Base-by-base conservation (phyloP, 1,140 invertebrate genomes). In the Aleiodes sp. region DNA sequence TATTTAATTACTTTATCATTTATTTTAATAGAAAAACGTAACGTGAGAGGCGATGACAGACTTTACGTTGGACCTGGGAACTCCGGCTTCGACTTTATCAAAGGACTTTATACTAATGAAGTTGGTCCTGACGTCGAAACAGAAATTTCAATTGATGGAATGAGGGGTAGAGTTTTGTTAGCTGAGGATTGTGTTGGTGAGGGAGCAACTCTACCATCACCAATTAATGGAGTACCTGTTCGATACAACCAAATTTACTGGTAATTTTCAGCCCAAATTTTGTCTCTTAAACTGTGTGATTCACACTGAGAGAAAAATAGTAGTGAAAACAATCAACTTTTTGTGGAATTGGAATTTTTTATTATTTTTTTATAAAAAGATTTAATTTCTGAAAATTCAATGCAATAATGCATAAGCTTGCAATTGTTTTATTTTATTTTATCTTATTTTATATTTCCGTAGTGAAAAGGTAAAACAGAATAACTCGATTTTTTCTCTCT, bases 61-160 rank as follows among this genome's bases (percentile, higher is more conserved):
- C 80, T 97, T 31, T 98, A 97, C 84, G 89, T 97, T 35, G 88
- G 90, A 4, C 85, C 88, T 0, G 86, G 85, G 10, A 94, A 96
- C 84, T 78, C 82, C 6, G 89, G 91, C 14, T 94, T 91, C 81
- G 85, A 90, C 39, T 90, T 92, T 75, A 78, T 97, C 41, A 88
- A 89, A 68, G 90, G 88, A 33, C 80, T 97, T 2, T 95, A 94
- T 82, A 81, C 84, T 14, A 88, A 88, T 70, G 82, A 86, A 66
- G 73, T 88, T 3, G 87, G 88, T 56, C 80, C 78, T 1, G 84
- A 89, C 62, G 76, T 76, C 6, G 89, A 90, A 74, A 86, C 85
- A 37, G 80, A 88, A 24, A 82, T 90, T 52, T 84, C 83, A 12
- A 87, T 91, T 70, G 88, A 94, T 67, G 93, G 94, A 1, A 92